Conservation (phyloP, 2,113 vertebrate genomes). For the Emydocephalus ijimae region DNA sequence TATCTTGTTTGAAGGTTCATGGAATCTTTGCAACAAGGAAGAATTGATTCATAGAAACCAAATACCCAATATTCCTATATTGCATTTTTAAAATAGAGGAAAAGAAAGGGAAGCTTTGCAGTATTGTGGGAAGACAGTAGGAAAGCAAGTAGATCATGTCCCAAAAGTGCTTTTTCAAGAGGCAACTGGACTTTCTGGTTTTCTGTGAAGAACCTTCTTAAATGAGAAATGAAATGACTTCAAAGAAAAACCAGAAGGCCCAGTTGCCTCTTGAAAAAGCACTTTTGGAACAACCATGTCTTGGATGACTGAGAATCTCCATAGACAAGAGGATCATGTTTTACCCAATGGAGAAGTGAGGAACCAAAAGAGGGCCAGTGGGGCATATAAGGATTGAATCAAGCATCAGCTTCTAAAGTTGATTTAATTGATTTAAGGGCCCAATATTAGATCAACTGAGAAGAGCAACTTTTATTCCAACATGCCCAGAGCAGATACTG, state of each 20-base stretch:
- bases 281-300: too few species aligned
- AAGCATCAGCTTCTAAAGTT: background rate
- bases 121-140: background rate
- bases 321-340: background rate
- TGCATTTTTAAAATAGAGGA: background rate
- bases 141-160: background rate
- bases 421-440: background rate
- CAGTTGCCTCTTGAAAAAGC: too few species aligned
- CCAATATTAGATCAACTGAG: background rate
- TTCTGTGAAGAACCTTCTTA: too few species aligned
- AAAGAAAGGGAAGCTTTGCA: background rate
- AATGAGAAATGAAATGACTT: too few species aligned
- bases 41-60: background rate
- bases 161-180: too few species aligned
- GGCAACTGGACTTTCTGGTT: too few species aligned
- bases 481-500: background rate
- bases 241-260: too few species aligned
- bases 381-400: background rate
- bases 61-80: background rate
- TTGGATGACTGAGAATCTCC: too few species aligned
- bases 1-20: background rate
- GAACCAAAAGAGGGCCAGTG: background rate
- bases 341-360: background rate
- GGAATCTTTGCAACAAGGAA: background rate
- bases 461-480: background rate